Percentiles rank a stretch among this genome's conserved stretches.
These are phyloP conservation scores for Gryon sp. DNA, from an alignment of 1,140 invertebrate genomes.

Conservation along the genomic window DNA sequence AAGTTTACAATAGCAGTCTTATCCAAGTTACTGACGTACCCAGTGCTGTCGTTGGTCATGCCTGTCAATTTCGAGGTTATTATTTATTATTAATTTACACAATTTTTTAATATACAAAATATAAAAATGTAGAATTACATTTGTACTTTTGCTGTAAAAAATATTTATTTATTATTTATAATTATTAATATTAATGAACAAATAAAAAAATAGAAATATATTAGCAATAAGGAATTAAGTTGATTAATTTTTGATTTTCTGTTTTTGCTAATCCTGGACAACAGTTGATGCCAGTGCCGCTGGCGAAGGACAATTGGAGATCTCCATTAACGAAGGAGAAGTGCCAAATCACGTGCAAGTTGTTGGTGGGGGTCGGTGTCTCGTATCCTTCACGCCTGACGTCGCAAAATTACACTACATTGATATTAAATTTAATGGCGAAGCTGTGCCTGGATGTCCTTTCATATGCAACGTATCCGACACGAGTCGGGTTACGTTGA, in stretches of 20 bases:
- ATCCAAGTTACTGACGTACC: conserved; percentile 95
- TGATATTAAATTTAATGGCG: conserved; percentile 99
- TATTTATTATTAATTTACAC: too few species aligned
- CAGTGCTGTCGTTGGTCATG: conserved; percentile 93
- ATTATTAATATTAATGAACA: too few species aligned
- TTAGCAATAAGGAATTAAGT: too few species aligned
- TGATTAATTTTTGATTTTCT: too few species aligned
- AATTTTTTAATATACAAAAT: too few species aligned
- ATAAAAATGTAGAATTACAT: too few species aligned
- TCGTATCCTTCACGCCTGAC: conserved; percentile 97
- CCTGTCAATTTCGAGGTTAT: conserved; percentile 94
- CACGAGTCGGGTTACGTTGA: conserved; percentile 88
- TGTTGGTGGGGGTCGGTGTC: conserved; percentile 94
- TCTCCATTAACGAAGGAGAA: conserved; percentile 98
- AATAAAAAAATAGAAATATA: too few species aligned
- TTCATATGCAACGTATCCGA: conserved; percentile 91
- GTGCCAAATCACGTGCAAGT: conserved; percentile 98
- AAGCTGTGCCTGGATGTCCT: conserved; percentile 95
- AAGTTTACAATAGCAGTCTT: conserved; percentile 94
- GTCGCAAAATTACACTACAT: conserved; percentile 94
- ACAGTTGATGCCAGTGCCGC: conserved; percentile 96
- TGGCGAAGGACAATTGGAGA: conserved; percentile 97
- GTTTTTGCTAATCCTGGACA: too few species aligned
- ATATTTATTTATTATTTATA: too few species aligned
- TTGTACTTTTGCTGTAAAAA: too few species aligned